Base-by-base conservation (phyloP, 2,888 invertebrate species). In the Prenolepis imparis region DNA sequence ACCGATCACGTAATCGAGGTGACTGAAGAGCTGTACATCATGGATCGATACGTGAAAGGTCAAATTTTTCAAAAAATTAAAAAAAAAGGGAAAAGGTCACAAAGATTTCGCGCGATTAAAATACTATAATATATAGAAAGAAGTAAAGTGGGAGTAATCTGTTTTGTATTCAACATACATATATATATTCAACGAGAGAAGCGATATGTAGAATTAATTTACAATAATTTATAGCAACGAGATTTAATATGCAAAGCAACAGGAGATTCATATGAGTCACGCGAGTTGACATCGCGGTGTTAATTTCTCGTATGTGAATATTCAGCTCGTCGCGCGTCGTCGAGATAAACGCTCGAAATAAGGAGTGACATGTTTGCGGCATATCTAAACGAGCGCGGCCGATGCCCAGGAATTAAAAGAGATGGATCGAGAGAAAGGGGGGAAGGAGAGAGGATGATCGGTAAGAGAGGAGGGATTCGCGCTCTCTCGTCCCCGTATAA, bases 401-500 rank as follows among this genome's bases (percentile, higher is more conserved):
- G 67, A 39, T 44, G 52, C 39, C n/a, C 63, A n/a, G 61, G 77
- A 75, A 63, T 67, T 66, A 83, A 57, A 74, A 39, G 68, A 81
- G 66, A 72, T 55, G 70, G 73, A 86, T 66, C 66, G 63, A 44
- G 32, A 11, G 41, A 52, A 18, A 39, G 78, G 73, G 21, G 78
- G 73, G 21, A 68, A n/a, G 61, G 70, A 61, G 59, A 18, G 41
- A 48, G 80, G 59, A 48, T 36, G 24, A 24, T 32, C 64, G 64
- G 52, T 57, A 68, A 67, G 67, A 41, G 36, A 73, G 48, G 48
- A 61, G 63, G 74, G 55, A 85, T 82, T 84, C 81, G 90, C 72
- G 3, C 32, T 61, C 86, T 90, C 87, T 89, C 88, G 90, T 77
- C 82, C 85, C 90, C 90, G 90, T 90, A 90, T 90, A 90, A 88